Evolutionary conservation across 2,888 invertebrate genomes (phyloP).

Genomic region (Strigamia transsilvanica): DNA sequence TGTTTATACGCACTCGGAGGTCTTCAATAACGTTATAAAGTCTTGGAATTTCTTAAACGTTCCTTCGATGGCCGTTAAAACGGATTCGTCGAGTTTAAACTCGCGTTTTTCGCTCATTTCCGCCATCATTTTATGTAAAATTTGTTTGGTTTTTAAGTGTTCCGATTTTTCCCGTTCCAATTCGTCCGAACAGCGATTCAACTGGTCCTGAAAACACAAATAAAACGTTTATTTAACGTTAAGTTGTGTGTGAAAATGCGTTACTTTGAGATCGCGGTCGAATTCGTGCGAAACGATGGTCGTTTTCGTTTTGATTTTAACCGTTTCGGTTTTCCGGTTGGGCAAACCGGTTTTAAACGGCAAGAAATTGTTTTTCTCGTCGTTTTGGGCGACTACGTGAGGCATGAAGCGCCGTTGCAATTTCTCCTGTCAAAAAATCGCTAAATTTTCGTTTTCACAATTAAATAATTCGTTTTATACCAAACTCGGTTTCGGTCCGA

Average conservation of each 20-base stretch:
- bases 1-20: neutral
- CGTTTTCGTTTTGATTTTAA: too few species aligned
- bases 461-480: neutral
- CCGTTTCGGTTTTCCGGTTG: neutral
- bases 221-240: neutral
- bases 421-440: neutral
- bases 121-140: neutral
- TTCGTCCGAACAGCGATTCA: neutral
- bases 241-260: too few species aligned
- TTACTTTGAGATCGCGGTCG: too few species aligned
- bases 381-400: neutral
- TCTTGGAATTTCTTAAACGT: slow-evolving; percentile 3
- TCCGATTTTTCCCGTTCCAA: neutral
- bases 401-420: neutral
- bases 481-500: neutral
- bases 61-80: neutral
- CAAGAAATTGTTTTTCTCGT: neutral
- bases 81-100: neutral
- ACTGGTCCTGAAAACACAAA: neutral
- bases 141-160: neutral
- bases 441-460: neutral
- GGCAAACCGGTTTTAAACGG: neutral
- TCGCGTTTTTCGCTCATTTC: neutral
- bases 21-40: neutral
- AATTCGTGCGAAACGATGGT: too few species aligned